Base-by-base conservation (phyloP, 2,888 invertebrate species). In the Philaethria dido region DNA sequence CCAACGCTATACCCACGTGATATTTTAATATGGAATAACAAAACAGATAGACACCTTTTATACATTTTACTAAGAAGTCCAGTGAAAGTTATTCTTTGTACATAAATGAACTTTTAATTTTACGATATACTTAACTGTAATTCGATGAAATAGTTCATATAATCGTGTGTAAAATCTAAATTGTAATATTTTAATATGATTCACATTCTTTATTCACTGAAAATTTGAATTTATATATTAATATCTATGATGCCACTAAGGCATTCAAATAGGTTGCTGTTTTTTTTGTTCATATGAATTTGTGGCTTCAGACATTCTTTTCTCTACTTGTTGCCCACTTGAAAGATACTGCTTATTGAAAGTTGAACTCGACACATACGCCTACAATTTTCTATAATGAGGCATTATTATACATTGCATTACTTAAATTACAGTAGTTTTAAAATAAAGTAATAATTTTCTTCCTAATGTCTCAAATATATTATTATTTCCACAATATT, bases 21-120 rank as follows among this genome's bases (percentile, higher is more conserved):
- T n/a, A 39, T 57, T 57, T 57, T 57, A 25, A 25, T 42, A 42
- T 22, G n/a, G 11, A 42, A 42, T 22, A 57, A 55, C 14, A 57
- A 39, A 39, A n/a, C 2, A 25, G 16, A 16, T 25, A 42, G 22
- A 57, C 42, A 6, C 57, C 57, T n/a, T n/a, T n/a, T 4, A 42
- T 42, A 42, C 25, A 1, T 29, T 52, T 16, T 18, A 33, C 0
- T 5, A 25, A 57, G 11, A 22, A 57, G 14, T 33, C 16, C 5
- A 42, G 22, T 42, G 22, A 57, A 57, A 57, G 25, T 22, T 25
- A 25, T 42, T 50, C n/a, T 16, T 52, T 29, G 13, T 33, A 29
- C 52, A 52, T 29, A 52, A 29, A 52, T 52, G 9, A 29, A 0
- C 13, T 18, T 29, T 52, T 50, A 29, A 29, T 44, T 16, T 16